These are phyloP conservation scores for Echinarachnius parma DNA, from an alignment of 53 echinoderm and acorn worm genomes.

Conservation along the genomic window DNA sequence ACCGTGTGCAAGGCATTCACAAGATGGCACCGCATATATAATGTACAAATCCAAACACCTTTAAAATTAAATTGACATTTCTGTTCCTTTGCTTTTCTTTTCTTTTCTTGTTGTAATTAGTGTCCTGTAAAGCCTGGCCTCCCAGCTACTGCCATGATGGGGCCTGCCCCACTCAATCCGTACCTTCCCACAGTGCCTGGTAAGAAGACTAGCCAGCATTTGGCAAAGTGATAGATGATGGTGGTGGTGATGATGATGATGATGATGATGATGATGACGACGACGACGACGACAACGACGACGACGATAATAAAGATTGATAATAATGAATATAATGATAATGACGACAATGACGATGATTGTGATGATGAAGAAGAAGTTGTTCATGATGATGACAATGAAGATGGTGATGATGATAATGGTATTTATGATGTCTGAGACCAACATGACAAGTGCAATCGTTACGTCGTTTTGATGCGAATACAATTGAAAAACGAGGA, in stretches of 20 bases:
- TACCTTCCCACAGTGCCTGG: slow-evolving; percentile 67
- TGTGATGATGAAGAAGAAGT: background rate
- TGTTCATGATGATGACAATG: background rate
- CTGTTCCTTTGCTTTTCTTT: background rate
- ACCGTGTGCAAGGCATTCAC: too few relatives aligned
- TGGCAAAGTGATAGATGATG: too few relatives aligned
- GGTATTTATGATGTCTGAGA: background rate
- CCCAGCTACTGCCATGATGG: slow-evolving; percentile 72
- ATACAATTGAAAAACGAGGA: too few relatives aligned
- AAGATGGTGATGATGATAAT: background rate
- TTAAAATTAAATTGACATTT: background rate
- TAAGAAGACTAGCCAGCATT: too few relatives aligned
- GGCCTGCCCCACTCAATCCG: slow-evolving; percentile 15
- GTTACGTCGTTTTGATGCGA: too few relatives aligned
- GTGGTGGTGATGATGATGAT: background rate
- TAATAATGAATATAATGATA: background rate
- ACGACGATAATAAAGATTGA: background rate
- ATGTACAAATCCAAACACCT: too few relatives aligned
- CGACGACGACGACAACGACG: too few relatives aligned
- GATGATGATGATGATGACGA: background rate
- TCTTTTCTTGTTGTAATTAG: background rate
- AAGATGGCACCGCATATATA: too few relatives aligned
- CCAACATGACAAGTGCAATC: too few relatives aligned
- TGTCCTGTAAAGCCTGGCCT: slow-evolving; percentile 50
- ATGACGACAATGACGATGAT: background rate